Evolutionary conservation across 2,113 vertebrate genomes (phyloP), one percentile per base, ranked within the genome.

Genomic region (Ailurus styani): DNA sequence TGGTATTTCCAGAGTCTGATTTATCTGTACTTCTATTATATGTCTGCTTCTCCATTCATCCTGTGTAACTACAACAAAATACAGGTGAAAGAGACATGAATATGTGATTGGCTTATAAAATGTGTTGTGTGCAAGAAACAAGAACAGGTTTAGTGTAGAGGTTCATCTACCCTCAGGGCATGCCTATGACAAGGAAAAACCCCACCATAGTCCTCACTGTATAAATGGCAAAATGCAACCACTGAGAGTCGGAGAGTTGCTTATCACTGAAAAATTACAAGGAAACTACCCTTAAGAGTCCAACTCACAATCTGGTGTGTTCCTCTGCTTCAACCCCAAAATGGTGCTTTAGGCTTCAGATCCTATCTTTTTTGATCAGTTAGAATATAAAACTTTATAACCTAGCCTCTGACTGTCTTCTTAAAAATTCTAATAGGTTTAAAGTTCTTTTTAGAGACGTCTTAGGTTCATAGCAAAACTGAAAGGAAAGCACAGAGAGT

Each of bases 1-100:
- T 83, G 98, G 98, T 85, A 99, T 99, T 98, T 99, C 96, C 98
- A 98, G 97, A 81, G 96, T 98, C 57, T 77, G 87, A 77, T 98
- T 98, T 95, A 98, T 72, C 96, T 78, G 34, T 47, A 52, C 89
- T 98, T 98, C 95, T 85, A 98, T 97, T 97, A 96, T 85, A 60
- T 95, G 91, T 62, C 78, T 96, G 50, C 50, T 82, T 87, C 78
- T 95, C 79, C 68, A 96, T 90, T 98, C 97, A 77, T 98, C 96
- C 97, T 97, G 96, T 70, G 20, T 79, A 81, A 86, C 97, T 96
- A 60, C 52, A 97, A 95, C 29, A 98, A 90, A 98, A 89, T 60
- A 86, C 3, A 96, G 47, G 34, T 42, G 11, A 60, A 75, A 96
- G 95, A 94, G 45, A 72, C 55, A 52, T 21, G 60, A 42, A 84